Evolutionary conservation across 2,113 vertebrate species (phyloP).

Genomic region (Peromyscus polionotus): DNA sequence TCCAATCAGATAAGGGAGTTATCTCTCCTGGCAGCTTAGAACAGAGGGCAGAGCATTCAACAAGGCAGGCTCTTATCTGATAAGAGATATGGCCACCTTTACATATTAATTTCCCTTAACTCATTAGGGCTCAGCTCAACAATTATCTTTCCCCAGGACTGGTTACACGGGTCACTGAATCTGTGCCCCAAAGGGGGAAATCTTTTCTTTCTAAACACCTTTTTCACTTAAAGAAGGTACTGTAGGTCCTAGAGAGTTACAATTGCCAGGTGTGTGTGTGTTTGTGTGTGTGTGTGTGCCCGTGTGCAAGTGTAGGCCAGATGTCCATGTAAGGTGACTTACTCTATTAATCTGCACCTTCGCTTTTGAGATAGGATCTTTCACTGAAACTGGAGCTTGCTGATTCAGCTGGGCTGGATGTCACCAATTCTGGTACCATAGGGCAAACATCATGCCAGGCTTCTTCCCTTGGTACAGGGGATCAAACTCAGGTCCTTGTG

Average conservation of each 20-base stretch:
- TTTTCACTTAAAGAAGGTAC: not conserved
- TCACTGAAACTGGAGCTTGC: not conserved
- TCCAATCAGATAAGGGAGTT: conserved; percentile 52
- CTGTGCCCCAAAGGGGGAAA: not conserved
- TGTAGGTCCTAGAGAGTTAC: not conserved
- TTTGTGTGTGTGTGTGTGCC: not conserved
- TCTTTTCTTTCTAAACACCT: conserved; percentile 1
- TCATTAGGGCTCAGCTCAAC: conserved; percentile 21
- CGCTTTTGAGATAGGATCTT: not conserved
- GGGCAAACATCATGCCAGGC: not conserved
- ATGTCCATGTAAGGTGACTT: not conserved
- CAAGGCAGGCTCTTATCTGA: conserved; percentile 35
- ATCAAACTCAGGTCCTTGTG: not conserved
- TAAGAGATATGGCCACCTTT: conserved; percentile 25
- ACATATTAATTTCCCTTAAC: conserved; percentile 64
- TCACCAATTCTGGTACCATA: not conserved
- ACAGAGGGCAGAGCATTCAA: not conserved
- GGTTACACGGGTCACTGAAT: conserved; percentile 52
- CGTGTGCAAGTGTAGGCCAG: not conserved
- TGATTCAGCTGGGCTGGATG: not conserved
- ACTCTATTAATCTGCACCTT: not conserved
- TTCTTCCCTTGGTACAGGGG: not conserved
- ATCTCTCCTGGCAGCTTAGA: not conserved
- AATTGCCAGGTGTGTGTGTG: not conserved
- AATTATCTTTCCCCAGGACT: conserved; percentile 53